Base-by-base conservation (phyloP, 2,113 vertebrate species). In the Cyphomyrus discorhynchus region DNA sequence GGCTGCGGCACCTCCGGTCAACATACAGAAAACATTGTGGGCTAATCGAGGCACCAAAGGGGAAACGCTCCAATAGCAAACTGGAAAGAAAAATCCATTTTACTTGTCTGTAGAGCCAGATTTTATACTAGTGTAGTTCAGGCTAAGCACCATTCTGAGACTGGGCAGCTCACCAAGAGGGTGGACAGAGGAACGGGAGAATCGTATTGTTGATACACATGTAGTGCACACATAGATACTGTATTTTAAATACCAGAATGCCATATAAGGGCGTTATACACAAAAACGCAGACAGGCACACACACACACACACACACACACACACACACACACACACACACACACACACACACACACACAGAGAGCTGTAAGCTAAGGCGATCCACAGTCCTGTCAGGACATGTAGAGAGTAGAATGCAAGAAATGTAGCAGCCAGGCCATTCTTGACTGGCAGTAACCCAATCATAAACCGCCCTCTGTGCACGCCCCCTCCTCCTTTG, bases 371-470 rank as follows among this genome's bases (percentile, higher is more conserved):
- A 70, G 17, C 90, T 27, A n/a, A 39, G 13, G 39, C 5, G n/a
- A 91, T 89, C 89, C 84, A 84, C 90, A 52, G 70, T 90, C 94
- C 66, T 93, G 95, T 92, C 91, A 89, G 91, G 90, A 94, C 95
- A 94, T 46, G 93, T 91, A 66, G 39, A 83, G 15, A 15, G n/a
- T 0, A 89, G 92, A 83, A 95, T 93, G 93, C 88, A n/a, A 89
- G 93, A 94, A 95, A 96, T 95, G 94, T 89, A 83, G 90, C 31
- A 50, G 88, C 90, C 21, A 53, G 92, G 90, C 89, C 88, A 53
- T 82, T 85, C 35, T 49, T 84, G 45, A 84, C 39, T 84, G 82
- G 82, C 82, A 84, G 82, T 47, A 24, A 24, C 45, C 42, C 82
- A 84, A 84, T 24, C 15, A 7, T 45, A 21, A 45, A 17, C 77